phyloP scores from a whole-genome alignment of 1,140 invertebrate species.

The Melanaphis sacchari region DNA sequence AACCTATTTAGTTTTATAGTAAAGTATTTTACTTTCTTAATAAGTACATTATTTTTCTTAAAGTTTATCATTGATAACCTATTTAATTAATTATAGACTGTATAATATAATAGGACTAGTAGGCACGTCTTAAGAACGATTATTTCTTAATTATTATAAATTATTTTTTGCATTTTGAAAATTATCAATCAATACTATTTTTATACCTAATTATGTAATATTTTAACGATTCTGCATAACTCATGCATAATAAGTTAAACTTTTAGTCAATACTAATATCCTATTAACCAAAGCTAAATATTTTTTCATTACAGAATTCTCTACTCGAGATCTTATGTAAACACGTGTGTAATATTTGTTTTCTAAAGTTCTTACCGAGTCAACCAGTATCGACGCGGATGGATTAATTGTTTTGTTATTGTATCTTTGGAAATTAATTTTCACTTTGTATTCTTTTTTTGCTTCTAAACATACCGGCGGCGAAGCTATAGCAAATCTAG shows the following conservation, averaged over 20 bases:
- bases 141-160: not conserved
- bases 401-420: slow-evolving; percentile 71
- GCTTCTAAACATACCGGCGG: slow-evolving; percentile 89
- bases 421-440: slow-evolving; percentile 80
- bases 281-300: not conserved
- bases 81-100: not conserved
- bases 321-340: not conserved
- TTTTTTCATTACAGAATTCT: not conserved
- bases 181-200: not conserved
- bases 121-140: not conserved
- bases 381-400: slow-evolving; percentile 86
- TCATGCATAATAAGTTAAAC: not conserved
- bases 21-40: not conserved
- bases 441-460: slow-evolving; percentile 85
- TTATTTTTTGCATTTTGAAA: not conserved
- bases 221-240: not conserved
- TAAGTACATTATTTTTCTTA: too few species aligned
- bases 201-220: not conserved
- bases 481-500: slow-evolving; percentile 74
- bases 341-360: not conserved
- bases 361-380: slow-evolving; percentile 75
- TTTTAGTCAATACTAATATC: not conserved
- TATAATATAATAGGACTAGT: not conserved
- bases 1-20: not conserved
- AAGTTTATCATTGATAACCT: too few species aligned